Evolutionary conservation across 2,888 invertebrate species (phyloP).

Genomic region (Acanthosepion pharaonis): DNA sequence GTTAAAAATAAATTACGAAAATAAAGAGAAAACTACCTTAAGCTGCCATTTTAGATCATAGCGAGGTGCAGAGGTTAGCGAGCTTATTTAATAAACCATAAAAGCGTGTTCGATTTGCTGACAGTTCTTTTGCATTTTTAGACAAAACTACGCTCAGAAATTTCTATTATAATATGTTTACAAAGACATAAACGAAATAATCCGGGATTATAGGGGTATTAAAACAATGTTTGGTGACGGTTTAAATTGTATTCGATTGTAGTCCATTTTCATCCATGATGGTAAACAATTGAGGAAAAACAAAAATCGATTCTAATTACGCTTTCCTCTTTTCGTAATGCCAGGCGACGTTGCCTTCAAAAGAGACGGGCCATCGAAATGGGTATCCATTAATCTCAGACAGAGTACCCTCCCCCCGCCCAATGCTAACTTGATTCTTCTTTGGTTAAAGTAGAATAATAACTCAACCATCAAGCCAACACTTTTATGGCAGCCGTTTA

Average conservation of each 20-base stretch:
- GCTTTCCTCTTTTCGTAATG: not conserved
- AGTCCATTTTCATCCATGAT: not conserved
- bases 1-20: no score
- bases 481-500: not conserved
- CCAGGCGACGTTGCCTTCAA: not conserved
- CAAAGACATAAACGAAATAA: not conserved
- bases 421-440: not conserved
- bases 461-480: not conserved
- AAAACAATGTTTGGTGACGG: not conserved
- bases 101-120: no score
- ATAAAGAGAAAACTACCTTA: no score
- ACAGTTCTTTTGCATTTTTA: no score
- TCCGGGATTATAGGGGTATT: not conserved
- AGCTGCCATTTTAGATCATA: no score
- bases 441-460: not conserved
- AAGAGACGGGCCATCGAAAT: not conserved
- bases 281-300: not conserved
- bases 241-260: not conserved
- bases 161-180: not conserved
- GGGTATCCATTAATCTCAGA: not conserved
- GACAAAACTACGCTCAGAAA: no score
- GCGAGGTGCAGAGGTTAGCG: no score
- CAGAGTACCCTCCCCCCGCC: not conserved
- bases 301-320: not conserved
- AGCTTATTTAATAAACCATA: no score